Percentiles rank a stretch among this genome's conserved stretches.
Conservation (phyloP, 2,797 vertebrate species). For the Karalla daura region DNA sequence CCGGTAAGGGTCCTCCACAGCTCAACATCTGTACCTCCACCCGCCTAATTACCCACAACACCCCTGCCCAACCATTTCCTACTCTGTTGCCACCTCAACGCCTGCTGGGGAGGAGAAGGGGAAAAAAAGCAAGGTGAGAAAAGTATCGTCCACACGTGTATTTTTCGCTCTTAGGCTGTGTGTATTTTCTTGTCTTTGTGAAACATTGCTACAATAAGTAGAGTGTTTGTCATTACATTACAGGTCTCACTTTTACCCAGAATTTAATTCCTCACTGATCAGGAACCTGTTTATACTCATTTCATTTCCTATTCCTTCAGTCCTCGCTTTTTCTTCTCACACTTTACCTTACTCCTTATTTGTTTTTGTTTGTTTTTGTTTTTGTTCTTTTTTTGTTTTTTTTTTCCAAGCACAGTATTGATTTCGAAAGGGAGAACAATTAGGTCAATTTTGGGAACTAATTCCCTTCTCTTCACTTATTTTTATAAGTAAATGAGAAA, state of each 20-base stretch:
- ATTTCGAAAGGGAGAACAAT: conserved; percentile 78
- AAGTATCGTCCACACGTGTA: conserved; percentile 5
- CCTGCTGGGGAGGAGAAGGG: conserved; percentile 49
- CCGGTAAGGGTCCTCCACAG: conserved; percentile 85
- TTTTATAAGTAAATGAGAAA: conserved; percentile 85
- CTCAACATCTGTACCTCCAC: conserved; percentile 91
- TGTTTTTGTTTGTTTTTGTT: conserved; percentile 58
- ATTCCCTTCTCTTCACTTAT: conserved; percentile 78
- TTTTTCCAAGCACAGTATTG: conserved; percentile 73
- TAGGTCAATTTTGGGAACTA: conserved; percentile 80
- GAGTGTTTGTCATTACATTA: conserved; percentile 10
- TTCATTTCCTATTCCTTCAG: conserved; percentile 2
- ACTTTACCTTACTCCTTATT: conserved; percentile 73
- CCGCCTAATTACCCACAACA: conserved; percentile 89
- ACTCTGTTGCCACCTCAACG: conserved; percentile 84
- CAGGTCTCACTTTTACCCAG: background rate
- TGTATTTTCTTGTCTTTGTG: background rate
- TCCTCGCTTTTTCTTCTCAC: conserved; percentile 39
- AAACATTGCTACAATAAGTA: background rate
- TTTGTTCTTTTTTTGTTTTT: conserved; percentile 53
- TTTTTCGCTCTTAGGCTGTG: background rate
- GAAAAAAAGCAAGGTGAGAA: conserved; percentile 50
- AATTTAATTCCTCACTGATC: background rate
- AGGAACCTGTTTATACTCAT: conserved; percentile 13
- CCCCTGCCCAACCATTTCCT: conserved; percentile 83